A percentile compares a stretch with the other conserved stretches of the same genome.
Conservation (phyloP, 2,797 vertebrate species). For the Gymnothorax reevesii region DNA sequence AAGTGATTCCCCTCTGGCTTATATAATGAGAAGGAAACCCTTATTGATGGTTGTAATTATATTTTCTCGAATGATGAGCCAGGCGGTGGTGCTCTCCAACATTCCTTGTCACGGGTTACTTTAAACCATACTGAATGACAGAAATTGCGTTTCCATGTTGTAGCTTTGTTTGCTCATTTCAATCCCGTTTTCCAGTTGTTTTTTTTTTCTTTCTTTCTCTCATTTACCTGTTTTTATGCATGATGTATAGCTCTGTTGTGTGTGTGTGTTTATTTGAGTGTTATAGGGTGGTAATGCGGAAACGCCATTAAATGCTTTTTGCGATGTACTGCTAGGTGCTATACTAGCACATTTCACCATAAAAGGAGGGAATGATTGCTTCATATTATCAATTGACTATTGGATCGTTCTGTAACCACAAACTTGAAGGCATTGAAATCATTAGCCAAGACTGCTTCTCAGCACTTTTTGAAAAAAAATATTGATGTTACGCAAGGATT, state of each 20-base stretch:
- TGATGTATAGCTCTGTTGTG: neutral
- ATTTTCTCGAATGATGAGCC: neutral
- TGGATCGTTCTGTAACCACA: too few species aligned
- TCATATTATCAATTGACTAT: too few species aligned
- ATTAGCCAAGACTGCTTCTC: too few species aligned
- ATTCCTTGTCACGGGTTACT: neutral
- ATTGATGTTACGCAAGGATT: too few species aligned
- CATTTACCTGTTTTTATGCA: slow-evolving; percentile 7
- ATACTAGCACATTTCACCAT: too few species aligned
- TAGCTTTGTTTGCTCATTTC: neutral
- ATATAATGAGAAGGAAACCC: neutral
- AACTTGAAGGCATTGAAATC: too few species aligned
- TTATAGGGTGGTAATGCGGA: neutral
- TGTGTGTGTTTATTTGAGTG: slow-evolving; percentile 10
- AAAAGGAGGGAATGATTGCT: too few species aligned
- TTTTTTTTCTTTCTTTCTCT: neutral
- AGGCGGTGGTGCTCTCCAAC: neutral
- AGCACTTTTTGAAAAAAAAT: too few species aligned
- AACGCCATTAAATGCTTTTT: too few species aligned
- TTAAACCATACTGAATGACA: neutral
- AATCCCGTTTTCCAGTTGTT: neutral
- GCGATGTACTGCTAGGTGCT: too few species aligned
- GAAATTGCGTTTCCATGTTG: neutral
- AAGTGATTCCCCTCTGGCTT: neutral
- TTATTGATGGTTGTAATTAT: neutral